Conservation (phyloP, 2,888 invertebrate genomes). For the Digitonthophagus gazella region DNA sequence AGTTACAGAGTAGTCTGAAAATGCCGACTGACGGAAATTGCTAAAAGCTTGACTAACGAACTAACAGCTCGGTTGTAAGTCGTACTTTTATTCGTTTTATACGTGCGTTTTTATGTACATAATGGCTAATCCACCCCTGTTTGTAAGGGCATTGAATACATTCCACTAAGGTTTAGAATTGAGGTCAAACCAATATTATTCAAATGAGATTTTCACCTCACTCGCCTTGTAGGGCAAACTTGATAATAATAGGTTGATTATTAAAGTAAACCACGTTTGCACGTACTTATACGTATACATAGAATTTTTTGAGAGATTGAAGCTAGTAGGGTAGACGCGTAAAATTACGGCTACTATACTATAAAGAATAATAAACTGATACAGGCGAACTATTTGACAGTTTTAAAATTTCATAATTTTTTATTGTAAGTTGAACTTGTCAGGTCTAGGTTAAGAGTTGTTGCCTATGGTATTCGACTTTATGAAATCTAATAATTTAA, state of each 20-base stretch:
- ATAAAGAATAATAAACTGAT: neutral
- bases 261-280: neutral
- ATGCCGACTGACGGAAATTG: neutral
- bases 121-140: slow-evolving; percentile 1
- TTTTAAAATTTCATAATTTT: too few relatives aligned
- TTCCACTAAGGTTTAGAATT: neutral
- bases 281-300: neutral
- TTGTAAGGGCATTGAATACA: slow-evolving; percentile 10
- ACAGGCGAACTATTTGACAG: too few relatives aligned
- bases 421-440: too few relatives aligned
- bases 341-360: too few relatives aligned
- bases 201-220: slow-evolving; percentile 13
- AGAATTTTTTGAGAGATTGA: too few relatives aligned
- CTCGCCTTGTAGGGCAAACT: neutral
- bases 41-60: neutral
- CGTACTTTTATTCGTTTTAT: neutral
- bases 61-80: neutral
- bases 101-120: neutral
- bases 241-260: neutral
- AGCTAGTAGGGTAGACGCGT: too few relatives aligned
- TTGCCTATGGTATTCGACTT: too few relatives aligned
- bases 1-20: too few relatives aligned
- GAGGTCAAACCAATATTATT: slow-evolving; percentile 16
- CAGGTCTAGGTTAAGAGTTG: too few relatives aligned
- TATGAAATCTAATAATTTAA: too few relatives aligned